These are phyloP conservation scores for Dipodomys merriami DNA, from an alignment of 2,113 vertebrate species.

Conservation along the genomic window DNA sequence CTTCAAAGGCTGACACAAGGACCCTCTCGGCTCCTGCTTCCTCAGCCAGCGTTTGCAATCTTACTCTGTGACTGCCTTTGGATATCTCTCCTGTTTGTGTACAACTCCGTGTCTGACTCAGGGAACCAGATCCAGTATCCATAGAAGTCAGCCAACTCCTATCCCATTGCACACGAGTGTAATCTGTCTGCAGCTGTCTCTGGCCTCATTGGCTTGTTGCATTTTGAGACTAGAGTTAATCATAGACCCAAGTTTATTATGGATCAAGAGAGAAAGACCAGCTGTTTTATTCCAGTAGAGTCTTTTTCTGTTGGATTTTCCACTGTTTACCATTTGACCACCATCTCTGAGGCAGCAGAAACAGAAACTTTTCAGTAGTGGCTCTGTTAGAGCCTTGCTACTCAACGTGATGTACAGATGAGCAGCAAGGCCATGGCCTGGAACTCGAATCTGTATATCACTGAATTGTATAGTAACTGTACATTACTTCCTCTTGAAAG, in stretches of 20 bases:
- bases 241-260: neutral
- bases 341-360: neutral
- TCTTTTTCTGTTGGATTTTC: neutral
- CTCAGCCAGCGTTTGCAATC: fast-evolving
- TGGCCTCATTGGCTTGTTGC: neutral
- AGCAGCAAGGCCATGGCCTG: neutral
- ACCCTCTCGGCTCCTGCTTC: neutral
- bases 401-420: neutral
- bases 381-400: neutral
- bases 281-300: neutral
- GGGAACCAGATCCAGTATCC: neutral
- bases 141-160: neutral
- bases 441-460: too few relatives aligned
- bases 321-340: neutral
- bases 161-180: neutral
- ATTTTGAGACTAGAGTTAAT: neutral
- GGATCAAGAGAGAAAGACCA: constrained; percentile 38
- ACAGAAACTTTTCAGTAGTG: neutral
- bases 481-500: too few relatives aligned
- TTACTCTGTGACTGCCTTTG: neutral
- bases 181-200: constrained; percentile 50
- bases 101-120: constrained; percentile 3
- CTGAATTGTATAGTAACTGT: too few relatives aligned
- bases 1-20: neutral
- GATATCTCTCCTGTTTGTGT: neutral